Evolutionary conservation across 2,797 vertebrate genomes (phyloP).

Genomic region (Botia almorhae): DNA sequence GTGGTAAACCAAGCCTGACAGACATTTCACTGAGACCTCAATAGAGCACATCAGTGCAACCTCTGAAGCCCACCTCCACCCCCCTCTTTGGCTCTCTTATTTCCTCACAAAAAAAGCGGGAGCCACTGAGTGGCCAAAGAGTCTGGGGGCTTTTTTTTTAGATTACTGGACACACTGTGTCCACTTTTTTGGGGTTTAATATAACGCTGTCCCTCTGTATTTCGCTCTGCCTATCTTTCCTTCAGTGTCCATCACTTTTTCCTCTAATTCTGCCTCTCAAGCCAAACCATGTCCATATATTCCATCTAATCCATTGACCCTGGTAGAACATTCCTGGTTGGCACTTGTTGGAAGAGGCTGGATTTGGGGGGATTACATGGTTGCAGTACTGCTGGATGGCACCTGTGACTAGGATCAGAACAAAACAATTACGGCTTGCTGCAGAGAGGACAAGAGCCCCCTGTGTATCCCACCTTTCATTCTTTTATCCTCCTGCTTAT

Average conservation of each 20-base stretch:
- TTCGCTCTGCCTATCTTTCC: slow-evolving; percentile 56
- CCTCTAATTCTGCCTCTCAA: slow-evolving; percentile 82
- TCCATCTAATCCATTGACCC: slow-evolving; percentile 79
- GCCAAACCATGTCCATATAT: slow-evolving; percentile 78
- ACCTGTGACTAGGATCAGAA: slow-evolving; percentile 74
- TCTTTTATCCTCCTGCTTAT: slow-evolving; percentile 51
- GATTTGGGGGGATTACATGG: slow-evolving; percentile 83
- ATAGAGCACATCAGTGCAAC: slow-evolving; percentile 80
- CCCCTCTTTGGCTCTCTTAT: slow-evolving; percentile 59
- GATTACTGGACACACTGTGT: slow-evolving; percentile 88
- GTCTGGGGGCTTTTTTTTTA: slow-evolving; percentile 86
- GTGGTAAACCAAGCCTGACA: slow-evolving; percentile 89
- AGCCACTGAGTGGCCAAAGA: slow-evolving; percentile 80
- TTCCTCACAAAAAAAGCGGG: slow-evolving; percentile 63
- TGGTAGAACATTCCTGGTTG: slow-evolving; percentile 77
- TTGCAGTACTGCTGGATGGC: slow-evolving; percentile 79
- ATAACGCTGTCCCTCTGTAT: slow-evolving; percentile 70
- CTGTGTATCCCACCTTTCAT: slow-evolving; percentile 55
- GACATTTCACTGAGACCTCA: slow-evolving; percentile 84
- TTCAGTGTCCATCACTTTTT: slow-evolving; percentile 66
- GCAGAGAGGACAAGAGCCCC: slow-evolving; percentile 64
- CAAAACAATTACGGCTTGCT: slow-evolving; percentile 60
- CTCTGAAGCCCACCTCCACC: slow-evolving; percentile 66
- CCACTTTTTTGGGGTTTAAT: slow-evolving; percentile 87
- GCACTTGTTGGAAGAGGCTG: slow-evolving; percentile 80